These are phyloP conservation scores for Hemicentrotus pulcherrimus DNA, from an alignment of 35 echinoderm and acorn worm species.

Conservation along the genomic window DNA sequence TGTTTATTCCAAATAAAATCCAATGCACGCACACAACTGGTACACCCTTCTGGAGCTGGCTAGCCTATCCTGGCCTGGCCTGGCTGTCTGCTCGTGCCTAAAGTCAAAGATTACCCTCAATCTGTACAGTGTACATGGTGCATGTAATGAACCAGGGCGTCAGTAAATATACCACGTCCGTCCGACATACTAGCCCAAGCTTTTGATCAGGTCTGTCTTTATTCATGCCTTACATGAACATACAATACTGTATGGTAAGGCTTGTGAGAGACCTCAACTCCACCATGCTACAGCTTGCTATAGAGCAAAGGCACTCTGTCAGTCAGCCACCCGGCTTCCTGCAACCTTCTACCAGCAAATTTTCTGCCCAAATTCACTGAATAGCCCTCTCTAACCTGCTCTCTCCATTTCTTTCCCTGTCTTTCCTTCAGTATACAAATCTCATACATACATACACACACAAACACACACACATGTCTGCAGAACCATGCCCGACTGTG, in stretches of 20 bases:
- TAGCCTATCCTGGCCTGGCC: background rate
- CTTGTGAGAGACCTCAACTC: background rate
- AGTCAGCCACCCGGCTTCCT: background rate
- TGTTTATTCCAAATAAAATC: constrained; percentile 14
- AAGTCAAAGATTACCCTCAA: background rate
- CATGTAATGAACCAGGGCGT: background rate
- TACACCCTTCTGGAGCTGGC: background rate
- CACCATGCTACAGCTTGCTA: background rate
- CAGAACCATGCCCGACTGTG: background rate
- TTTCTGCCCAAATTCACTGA: background rate
- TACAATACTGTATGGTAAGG: background rate
- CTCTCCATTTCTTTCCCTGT: background rate
- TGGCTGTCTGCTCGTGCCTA: background rate
- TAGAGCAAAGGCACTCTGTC: too few species aligned
- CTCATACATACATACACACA: background rate
- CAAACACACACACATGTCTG: background rate
- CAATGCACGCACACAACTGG: background rate
- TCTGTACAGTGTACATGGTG: background rate
- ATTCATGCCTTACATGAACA: background rate
- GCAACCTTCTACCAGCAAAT: background rate
- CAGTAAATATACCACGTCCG: background rate
- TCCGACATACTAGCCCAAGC: background rate
- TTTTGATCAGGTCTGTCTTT: background rate
- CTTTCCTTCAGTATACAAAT: background rate
- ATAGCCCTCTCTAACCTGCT: background rate